Evolutionary conservation across 2,797 vertebrate species (phyloP), one percentile per base, ranked within the genome.

Genomic region (Cryptoprocta ferox): DNA sequence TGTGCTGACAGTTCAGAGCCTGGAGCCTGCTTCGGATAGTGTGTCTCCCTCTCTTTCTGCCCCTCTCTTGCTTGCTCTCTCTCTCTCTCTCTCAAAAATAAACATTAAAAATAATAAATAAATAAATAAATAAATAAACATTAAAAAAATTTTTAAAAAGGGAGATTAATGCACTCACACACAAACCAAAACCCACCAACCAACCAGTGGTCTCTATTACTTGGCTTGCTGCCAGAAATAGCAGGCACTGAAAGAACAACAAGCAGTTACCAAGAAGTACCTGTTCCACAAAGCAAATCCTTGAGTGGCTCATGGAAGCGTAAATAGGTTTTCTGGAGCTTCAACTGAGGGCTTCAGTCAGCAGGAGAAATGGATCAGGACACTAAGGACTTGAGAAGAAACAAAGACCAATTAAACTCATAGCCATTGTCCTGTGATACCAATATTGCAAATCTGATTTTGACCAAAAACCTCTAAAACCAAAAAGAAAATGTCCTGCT

Each of bases 251-350:
- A 76, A 91, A 94, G 86, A 94, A 87, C 39, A 78, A 81, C n/a
- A 85, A 61, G 85, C 24, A 37, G 50, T 75, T 75, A 75, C 73
- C 73, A 63, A 80, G 48, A 92, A 50, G n/a, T 89, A 86, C 39
- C 35, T 91, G 63, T 80, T 89, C n/a, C 59, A 45, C 37, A 76
- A 45, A 95, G 30, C 80, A 81, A 95, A 90, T 59, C 39, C 68
- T 28, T 53, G 18, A 42, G 11, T 48, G 45, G 68, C 63, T 48
- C 48, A 68, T 1, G 4, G 13, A 90, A 85, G 21, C 73, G 35
- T 61, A 66, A 68, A 63, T 5, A 81, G 48, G 35, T 79, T 96
- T 93, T 59, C 37, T 73, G 84, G 79, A 79, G 37, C 37, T 84
- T 70, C 71, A 42, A 6, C 15, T 30, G 63, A 83, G 14, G 63